Evolutionary conservation across 2,888 invertebrate genomes (phyloP).

Genomic region (Myathropa florea): DNA sequence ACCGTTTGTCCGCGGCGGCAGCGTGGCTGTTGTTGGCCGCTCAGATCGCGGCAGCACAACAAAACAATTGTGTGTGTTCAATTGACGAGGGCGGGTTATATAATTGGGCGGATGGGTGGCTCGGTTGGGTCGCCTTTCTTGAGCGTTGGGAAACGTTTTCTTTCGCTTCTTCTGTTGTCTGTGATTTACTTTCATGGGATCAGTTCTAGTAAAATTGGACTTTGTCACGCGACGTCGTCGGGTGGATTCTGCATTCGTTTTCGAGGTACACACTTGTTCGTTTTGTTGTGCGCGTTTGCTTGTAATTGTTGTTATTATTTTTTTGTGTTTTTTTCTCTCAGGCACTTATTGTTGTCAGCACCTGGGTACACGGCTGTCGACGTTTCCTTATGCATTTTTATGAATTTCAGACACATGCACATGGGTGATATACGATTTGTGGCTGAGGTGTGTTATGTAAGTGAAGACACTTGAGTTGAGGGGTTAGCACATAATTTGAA

Average conservation of each 20-base stretch:
- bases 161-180: conserved; percentile 1
- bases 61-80: background rate
- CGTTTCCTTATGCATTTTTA: conserved; percentile 29
- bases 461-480: background rate
- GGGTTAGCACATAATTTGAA: conserved; percentile 5
- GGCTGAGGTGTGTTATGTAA: conserved; percentile 12
- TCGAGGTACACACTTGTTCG: background rate
- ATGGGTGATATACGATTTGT: background rate
- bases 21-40: background rate
- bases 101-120: conserved; percentile 29
- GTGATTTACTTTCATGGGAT: conserved; percentile 26
- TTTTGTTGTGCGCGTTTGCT: conserved; percentile 11
- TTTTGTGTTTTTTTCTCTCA: too few relatives aligned
- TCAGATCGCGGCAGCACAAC: background rate
- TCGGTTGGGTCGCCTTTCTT: background rate
- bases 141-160: conserved; percentile 33
- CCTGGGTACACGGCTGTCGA: background rate
- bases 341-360: conserved; percentile 28
- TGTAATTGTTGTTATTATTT: conserved; percentile 2
- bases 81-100: conserved; percentile 35
- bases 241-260: conserved; percentile 1
- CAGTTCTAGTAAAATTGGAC: conserved; percentile 23
- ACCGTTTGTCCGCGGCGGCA: conserved; percentile 5
- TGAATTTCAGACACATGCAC: conserved; percentile 6
- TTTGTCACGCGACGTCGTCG: conserved; percentile 38